Percentiles rank a stretch among this genome's conserved stretches.
Conservation (phyloP, 2,113 vertebrate genomes). For the Heloderma charlesbogerti region DNA sequence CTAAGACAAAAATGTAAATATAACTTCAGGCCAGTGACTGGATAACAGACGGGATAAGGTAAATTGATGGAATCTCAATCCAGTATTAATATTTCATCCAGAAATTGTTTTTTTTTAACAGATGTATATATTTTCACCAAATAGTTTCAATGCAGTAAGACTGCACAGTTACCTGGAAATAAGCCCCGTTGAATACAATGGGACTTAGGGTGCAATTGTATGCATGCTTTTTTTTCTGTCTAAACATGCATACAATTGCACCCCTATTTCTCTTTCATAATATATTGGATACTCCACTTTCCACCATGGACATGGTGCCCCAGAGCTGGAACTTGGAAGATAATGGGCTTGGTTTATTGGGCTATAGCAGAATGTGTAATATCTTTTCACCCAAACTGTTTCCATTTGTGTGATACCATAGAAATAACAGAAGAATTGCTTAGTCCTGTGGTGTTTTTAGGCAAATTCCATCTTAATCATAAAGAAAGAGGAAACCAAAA, state of each 20-base stretch:
- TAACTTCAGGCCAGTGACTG: not conserved
- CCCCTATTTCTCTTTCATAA: not conserved
- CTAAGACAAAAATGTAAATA: not conserved
- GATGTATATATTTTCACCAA: not conserved
- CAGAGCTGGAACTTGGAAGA: not conserved
- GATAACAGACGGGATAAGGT: not conserved
- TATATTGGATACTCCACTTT: not conserved
- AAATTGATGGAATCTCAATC: not conserved
- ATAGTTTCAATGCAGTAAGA: not conserved
- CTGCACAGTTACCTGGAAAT: too few species aligned
- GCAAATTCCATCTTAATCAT: slow-evolving; percentile 26
- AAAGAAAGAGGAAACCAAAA: slow-evolving; percentile 39
- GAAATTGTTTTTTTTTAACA: not conserved
- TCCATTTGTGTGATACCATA: not conserved
- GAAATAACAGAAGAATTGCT: not conserved
- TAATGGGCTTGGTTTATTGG: not conserved
- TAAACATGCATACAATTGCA: too few species aligned
- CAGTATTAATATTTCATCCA: not conserved
- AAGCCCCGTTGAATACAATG: too few species aligned
- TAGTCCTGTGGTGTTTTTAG: not conserved
- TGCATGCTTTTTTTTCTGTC: not conserved
- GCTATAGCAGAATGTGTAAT: not conserved
- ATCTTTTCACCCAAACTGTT: not conserved
- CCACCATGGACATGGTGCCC: not conserved
- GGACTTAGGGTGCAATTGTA: not conserved